Conservation (phyloP, 1,140 invertebrate genomes). For the Arion vulgaris region DNA sequence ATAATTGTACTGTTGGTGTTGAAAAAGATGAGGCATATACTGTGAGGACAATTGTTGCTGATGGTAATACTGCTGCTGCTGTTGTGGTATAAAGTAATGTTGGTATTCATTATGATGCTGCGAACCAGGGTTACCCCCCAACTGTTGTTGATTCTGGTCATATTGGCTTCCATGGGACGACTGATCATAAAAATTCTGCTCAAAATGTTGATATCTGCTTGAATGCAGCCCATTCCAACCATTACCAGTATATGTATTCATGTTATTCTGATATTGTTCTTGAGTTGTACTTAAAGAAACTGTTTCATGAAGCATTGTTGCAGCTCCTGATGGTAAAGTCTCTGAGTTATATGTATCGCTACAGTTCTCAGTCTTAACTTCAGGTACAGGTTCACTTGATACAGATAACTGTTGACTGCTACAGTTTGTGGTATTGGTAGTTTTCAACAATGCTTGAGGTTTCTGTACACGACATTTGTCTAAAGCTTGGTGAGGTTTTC, state of each 20-base stretch:
- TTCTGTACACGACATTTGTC: background rate
- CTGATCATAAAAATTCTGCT: background rate
- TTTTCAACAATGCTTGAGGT: slow-evolving; percentile 2
- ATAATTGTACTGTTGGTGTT: background rate
- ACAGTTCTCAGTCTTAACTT: background rate
- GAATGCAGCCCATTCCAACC: background rate
- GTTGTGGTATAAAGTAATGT: background rate
- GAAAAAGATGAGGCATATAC: background rate
- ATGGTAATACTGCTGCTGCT: slow-evolving; percentile 3
- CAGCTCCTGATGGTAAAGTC: background rate
- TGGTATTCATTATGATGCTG: background rate
- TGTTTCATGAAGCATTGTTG: background rate
- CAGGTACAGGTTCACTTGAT: background rate
- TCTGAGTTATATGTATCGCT: background rate
- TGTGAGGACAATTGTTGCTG: background rate
- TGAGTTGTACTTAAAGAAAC: too few species aligned
- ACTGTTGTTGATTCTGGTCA: background rate
- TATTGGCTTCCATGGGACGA: background rate
- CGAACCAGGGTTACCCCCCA: background rate
- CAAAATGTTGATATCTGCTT: background rate
- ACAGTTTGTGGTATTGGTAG: background rate
- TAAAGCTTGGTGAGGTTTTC: background rate
- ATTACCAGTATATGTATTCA: background rate
- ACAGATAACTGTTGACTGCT: background rate
- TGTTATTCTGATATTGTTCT: background rate